A percentile compares a stretch with the other conserved stretches of the same genome.
These are phyloP conservation scores for Poecilia picta DNA, from an alignment of 2,797 vertebrate genomes.

Conservation along the genomic window DNA sequence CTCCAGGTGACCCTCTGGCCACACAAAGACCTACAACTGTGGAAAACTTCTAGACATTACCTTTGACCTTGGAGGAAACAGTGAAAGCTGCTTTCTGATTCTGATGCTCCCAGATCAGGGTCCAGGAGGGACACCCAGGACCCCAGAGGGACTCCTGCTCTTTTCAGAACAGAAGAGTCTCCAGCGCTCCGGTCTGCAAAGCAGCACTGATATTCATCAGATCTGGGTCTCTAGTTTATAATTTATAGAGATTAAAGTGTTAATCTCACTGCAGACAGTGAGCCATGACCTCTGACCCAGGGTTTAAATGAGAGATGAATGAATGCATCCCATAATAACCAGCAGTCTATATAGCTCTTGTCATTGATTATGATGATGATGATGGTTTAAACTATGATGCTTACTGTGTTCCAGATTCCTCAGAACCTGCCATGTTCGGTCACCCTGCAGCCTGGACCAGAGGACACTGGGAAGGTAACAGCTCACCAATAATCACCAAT, in stretches of 20 bases:
- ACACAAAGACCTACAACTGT: background rate
- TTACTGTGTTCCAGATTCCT: constrained; percentile 83
- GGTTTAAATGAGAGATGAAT: too few species aligned
- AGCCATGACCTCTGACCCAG: too few species aligned
- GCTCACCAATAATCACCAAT: background rate
- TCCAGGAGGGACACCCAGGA: background rate
- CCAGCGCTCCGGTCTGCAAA: too few species aligned
- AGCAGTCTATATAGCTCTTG: too few species aligned
- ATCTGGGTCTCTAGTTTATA: too few species aligned
- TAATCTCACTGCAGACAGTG: too few species aligned
- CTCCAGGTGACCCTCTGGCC: background rate
- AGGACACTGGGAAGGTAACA: constrained; percentile 94
- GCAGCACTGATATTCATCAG: too few species aligned
- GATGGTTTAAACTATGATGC: background rate
- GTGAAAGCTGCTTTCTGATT: background rate
- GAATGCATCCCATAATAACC: too few species aligned
- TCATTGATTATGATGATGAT: background rate
- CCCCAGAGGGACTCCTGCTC: too few species aligned
- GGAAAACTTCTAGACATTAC: background rate
- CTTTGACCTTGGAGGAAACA: background rate
- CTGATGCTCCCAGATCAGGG: background rate
- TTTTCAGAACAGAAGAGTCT: too few species aligned
- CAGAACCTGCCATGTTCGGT: constrained; percentile 96
- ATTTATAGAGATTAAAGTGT: too few species aligned
- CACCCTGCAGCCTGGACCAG: constrained; percentile 93